Evolutionary conservation across 2,797 vertebrate species (phyloP).

Genomic region (Acrocephalus scirpaceus): DNA sequence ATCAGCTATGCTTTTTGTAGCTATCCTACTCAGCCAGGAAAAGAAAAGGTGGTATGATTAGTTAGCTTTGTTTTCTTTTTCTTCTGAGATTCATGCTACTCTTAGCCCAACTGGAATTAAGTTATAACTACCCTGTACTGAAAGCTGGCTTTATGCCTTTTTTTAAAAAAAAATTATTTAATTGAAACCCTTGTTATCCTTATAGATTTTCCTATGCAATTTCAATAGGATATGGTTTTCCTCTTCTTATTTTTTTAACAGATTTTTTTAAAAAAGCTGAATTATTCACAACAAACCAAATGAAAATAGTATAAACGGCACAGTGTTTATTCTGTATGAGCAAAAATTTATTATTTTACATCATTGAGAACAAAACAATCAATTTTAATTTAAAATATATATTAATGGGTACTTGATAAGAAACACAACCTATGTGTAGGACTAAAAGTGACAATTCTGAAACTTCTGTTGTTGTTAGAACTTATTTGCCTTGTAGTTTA

Average conservation of each 20-base stretch:
- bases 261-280: not conserved
- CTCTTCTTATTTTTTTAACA: not conserved
- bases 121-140: not conserved
- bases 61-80: not conserved
- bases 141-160: not conserved
- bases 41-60: not conserved
- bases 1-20: not conserved
- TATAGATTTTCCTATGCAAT: not conserved
- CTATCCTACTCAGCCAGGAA: not conserved
- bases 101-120: not conserved
- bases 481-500: not conserved
- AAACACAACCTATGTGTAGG: not conserved
- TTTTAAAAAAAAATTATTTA: too few species aligned
- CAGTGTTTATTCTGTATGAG: not conserved
- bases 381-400: not conserved
- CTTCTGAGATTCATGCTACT: not conserved
- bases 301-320: not conserved
- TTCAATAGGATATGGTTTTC: not conserved
- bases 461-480: not conserved
- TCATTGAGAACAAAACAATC: fast-evolving
- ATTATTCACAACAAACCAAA: not conserved
- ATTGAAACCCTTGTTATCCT: not conserved
- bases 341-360: not conserved
- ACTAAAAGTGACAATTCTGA: not conserved
- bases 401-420: not conserved